phyloP scores from a whole-genome alignment of 2,888 invertebrate species.

The Hybos culiciformis region DNA sequence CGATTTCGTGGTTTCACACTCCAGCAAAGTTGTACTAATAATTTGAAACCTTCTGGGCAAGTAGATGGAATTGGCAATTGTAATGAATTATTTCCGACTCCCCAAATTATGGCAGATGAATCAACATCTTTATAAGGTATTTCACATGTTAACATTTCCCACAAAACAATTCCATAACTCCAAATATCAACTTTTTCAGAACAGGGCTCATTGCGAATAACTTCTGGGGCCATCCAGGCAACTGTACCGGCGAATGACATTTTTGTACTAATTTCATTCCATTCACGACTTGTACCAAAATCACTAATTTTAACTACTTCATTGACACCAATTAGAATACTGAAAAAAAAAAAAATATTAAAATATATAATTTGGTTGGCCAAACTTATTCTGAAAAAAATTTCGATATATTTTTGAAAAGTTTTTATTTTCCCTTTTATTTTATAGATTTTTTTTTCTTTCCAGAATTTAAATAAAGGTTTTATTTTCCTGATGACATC shows the following conservation, averaged over 20 bases:
- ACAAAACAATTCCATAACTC: slow-evolving; percentile 95
- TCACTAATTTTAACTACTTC: slow-evolving; percentile 90
- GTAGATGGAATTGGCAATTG: slow-evolving; percentile 82
- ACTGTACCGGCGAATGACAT: slow-evolving; percentile 99
- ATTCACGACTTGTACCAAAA: slow-evolving; percentile 90
- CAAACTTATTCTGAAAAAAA: background rate
- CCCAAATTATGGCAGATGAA: slow-evolving; percentile 94
- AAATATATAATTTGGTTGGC: background rate
- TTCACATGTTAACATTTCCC: slow-evolving; percentile 94
- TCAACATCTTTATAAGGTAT: slow-evolving; percentile 89
- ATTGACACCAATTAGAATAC: slow-evolving; percentile 70
- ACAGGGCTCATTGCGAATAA: slow-evolving; percentile 91
- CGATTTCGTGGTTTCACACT: slow-evolving; percentile 77
- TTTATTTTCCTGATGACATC: background rate
- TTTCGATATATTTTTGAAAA: background rate
- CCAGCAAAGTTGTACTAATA: slow-evolving; percentile 87
- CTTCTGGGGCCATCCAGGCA: slow-evolving; percentile 99
- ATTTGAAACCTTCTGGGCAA: slow-evolving; percentile 76
- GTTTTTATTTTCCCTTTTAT: background rate
- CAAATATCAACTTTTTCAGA: slow-evolving; percentile 97
- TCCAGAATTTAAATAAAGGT: background rate
- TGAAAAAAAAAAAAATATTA: slow-evolving; percentile 35
- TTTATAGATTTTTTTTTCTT: background rate
- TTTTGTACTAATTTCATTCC: slow-evolving; percentile 87
- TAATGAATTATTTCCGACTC: slow-evolving; percentile 88